Base-by-base conservation (phyloP, 2,888 invertebrate genomes). In the Scrobipalpa atriplicella region DNA sequence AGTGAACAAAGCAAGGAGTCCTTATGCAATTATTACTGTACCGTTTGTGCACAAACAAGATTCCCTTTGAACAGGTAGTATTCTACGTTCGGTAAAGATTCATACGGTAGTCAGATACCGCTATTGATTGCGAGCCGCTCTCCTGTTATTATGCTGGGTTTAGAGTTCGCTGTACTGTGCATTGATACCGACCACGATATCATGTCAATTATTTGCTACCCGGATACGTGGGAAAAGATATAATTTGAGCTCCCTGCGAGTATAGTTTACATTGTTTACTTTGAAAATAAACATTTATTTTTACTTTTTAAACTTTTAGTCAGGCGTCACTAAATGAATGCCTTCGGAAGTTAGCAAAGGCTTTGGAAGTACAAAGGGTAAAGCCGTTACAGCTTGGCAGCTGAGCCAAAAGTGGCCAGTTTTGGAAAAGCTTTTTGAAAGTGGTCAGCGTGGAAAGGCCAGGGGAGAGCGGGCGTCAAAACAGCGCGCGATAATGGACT, bases 401-500 rank as follows among this genome's bases (percentile, higher is more conserved):
- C 21, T 19, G 43, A 62, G 62, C 47, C 62, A 47, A 43, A 62
- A 62, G 62, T 47, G 62, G 62, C 13, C 62, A 47, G 47, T 43
- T n/a, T 29, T 13, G 41, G 78, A 78, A 80, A 84, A 76, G 78
- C 78, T 78, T 73, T 70, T 69, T 69, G 69, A 76, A 78, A 82
- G 78, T 78, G 78, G 75, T 65, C 67, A 73, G 72, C 68, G 73
- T 75, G 71, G 74, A 80, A 79, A 79, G 73, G 72, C 72, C 73
- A 77, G 76, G 77, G 79, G 85, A 85, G 83, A 83, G 82, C 78
- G 78, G 73, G 76, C 78, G 80, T 83, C 83, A 85, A 85, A 89
- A 87, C 82, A 82, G 74, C 77, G 78, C 78, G 78, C 72, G 77
- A 74, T 89, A 90, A 89, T 88, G 81, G 81, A 87, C 82, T 89